A percentile compares a stretch with the other conserved stretches of the same genome.
Evolutionary conservation across 2,888 invertebrate species (phyloP).

Genomic region (Nemoura dubitans): DNA sequence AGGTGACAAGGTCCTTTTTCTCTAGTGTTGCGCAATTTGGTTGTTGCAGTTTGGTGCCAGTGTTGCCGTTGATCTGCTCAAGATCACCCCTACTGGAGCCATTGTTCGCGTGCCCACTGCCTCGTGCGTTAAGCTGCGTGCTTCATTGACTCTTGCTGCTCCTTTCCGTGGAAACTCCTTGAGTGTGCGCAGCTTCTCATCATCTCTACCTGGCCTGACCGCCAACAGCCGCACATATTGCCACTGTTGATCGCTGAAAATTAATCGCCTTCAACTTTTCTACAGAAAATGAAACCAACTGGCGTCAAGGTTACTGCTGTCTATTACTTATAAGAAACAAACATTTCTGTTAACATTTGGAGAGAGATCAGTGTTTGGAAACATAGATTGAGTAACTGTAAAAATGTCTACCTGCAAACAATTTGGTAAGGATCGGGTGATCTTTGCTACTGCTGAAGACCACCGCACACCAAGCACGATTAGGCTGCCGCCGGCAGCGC

Average conservation of each 20-base stretch:
- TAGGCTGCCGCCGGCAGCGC: slow-evolving; percentile 74
- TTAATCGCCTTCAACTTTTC: neutral
- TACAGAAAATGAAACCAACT: neutral
- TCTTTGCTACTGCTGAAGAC: slow-evolving; percentile 84
- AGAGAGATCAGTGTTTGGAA: too few species aligned
- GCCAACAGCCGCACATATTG: slow-evolving; percentile 56
- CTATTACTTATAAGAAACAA: too few species aligned
- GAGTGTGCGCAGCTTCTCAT: slow-evolving; percentile 64
- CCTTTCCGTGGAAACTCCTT: slow-evolving; percentile 64
- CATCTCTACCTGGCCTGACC: slow-evolving; percentile 58
- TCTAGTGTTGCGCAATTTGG: too few species aligned
- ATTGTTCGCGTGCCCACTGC: slow-evolving; percentile 66
- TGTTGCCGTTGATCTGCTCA: slow-evolving; percentile 66
- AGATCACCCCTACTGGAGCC: slow-evolving; percentile 64
- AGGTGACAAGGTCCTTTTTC: too few species aligned
- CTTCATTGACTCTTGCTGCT: slow-evolving; percentile 66
- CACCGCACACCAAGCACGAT: slow-evolving; percentile 77
- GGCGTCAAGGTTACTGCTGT: neutral
- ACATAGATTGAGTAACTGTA: too few species aligned
- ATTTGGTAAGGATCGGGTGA: slow-evolving; percentile 81
- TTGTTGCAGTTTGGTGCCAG: slow-evolving; percentile 61
- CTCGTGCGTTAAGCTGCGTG: slow-evolving; percentile 66
- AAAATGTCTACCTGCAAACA: slow-evolving; percentile 56
- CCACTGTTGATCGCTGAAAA: slow-evolving; percentile 47
- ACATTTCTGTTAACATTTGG: neutral